These are phyloP conservation scores for Notoglanidium macrostoma DNA, from an alignment of 2,797 vertebrate genomes.

Conservation along the genomic window DNA sequence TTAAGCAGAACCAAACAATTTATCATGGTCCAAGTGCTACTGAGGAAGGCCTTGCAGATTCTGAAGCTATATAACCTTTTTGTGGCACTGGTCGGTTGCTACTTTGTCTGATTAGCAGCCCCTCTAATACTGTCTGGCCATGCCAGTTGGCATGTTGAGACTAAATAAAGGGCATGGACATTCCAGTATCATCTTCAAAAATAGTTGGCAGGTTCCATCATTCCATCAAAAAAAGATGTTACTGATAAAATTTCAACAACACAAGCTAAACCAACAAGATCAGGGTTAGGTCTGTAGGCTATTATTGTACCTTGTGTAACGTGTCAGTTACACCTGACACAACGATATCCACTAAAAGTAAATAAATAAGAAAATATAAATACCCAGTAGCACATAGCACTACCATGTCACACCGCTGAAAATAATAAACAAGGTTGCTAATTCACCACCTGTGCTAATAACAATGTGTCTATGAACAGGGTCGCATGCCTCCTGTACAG, in stretches of 20 bases:
- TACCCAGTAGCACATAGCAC: slow-evolving; percentile 15
- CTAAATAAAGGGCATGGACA: slow-evolving; percentile 20
- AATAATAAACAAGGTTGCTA: slow-evolving; percentile 60
- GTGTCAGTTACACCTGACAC: slow-evolving; percentile 11
- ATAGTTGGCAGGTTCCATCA: slow-evolving; percentile 19
- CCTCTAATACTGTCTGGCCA: slow-evolving; percentile 47
- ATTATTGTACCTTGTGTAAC: slow-evolving; percentile 40
- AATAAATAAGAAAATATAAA: slow-evolving; percentile 16
- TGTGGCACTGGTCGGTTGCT: slow-evolving; percentile 53
- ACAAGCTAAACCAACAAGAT: not conserved
- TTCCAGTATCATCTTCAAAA: slow-evolving; percentile 20
- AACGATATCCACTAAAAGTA: not conserved
- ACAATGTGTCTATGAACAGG: slow-evolving; percentile 27
- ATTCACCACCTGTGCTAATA: slow-evolving; percentile 50
- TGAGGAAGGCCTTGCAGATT: slow-evolving; percentile 60
- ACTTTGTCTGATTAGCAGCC: slow-evolving; percentile 65
- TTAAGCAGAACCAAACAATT: slow-evolving; percentile 72
- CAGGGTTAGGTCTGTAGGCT: not conserved
- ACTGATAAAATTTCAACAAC: slow-evolving; percentile 18
- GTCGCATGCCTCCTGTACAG: slow-evolving; percentile 36
- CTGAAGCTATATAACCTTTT: slow-evolving; percentile 53
- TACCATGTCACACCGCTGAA: slow-evolving; percentile 20
- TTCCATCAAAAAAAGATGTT: slow-evolving; percentile 10
- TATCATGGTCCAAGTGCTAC: slow-evolving; percentile 73
- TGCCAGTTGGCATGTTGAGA: not conserved